Percentiles rank a stretch among this genome's conserved stretches.
These are phyloP conservation scores for Podiceps cristatus DNA, from an alignment of 2,113 vertebrate species.

Conservation along the genomic window DNA sequence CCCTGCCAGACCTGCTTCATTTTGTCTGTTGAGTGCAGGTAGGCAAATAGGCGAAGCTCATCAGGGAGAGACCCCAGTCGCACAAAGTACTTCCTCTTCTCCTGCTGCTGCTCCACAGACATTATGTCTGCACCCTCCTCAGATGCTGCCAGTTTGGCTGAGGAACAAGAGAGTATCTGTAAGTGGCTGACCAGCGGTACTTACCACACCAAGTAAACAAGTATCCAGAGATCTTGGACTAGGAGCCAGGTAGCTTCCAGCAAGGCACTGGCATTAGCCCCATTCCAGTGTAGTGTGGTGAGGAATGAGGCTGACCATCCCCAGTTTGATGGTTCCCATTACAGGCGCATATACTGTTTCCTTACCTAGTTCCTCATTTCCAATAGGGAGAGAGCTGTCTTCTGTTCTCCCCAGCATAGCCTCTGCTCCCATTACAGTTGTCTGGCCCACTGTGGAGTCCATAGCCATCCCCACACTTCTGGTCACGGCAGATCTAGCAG, in stretches of 20 bases:
- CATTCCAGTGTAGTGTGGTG: not conserved
- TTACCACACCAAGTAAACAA: not conserved
- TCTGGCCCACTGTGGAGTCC: constrained; percentile 73
- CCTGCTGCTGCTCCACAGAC: not conserved
- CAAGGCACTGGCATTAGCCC: not conserved
- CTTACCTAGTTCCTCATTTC: constrained; percentile 86
- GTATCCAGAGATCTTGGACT: not conserved
- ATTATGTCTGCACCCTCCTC: not conserved
- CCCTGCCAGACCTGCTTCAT: constrained; percentile 71
- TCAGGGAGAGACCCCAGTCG: constrained; percentile 77
- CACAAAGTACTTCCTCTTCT: not conserved
- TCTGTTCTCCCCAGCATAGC: constrained; percentile 74
- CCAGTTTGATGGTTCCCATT: not conserved
- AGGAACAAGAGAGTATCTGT: not conserved
- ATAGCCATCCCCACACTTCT: constrained; percentile 66
- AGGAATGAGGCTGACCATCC: not conserved
- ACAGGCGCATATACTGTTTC: rapidly evolving
- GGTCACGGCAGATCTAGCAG: constrained; percentile 77
- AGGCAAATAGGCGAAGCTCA: constrained; percentile 72
- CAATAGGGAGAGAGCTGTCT: constrained; percentile 82
- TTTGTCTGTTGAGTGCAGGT: constrained; percentile 78
- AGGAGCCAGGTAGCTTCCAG: not conserved
- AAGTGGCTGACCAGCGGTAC: rapidly evolving
- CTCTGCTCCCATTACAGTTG: constrained; percentile 75
- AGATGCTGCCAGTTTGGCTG: not conserved